Evolutionary conservation across 2,113 vertebrate genomes (phyloP), one percentile per base, ranked within the genome.

Genomic region (Mungos mungo): DNA sequence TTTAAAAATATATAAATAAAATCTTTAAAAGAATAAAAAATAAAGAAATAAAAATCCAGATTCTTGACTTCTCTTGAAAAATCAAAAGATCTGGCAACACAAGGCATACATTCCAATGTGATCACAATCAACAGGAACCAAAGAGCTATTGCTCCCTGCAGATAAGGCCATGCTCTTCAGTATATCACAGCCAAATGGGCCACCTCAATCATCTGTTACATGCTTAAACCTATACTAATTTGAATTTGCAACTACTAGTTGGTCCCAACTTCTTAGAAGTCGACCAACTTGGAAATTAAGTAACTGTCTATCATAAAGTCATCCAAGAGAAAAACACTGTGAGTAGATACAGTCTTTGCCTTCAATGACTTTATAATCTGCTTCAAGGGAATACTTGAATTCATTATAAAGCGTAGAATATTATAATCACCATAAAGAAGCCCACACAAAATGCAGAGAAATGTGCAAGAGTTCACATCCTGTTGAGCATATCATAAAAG

Each of bases 271-370:
- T 86, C 33, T 81, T n/a, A 94, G 6, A 90, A 38, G 21, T 72
- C 71, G 57, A 35, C 52, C 77, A 74, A 60, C 35, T 83, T 4
- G 77, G 33, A 97, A 96, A n/a, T 97, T 85, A 89, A 66, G 60
- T 86, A 27, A 68, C 13, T 88, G 69, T 74, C 7, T 93, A 82
- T 74, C 13, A 63, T 82, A 66, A 83, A 65, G 10, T 90, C 33
- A 63, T 95, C 88, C 71, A 88, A 76, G 14, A 45, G 38, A 54
- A 97, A 19, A 47, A 66, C 23, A 85, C 27, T 23, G 80, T 89
- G 71, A 68, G 18, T 76, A 93, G 52, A 77, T 79, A 27, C 18
- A 60, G n/a, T 54, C n/a, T 60, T 95, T 41, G 10, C 16, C 87
- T 50, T 94, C 50, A 54, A 80, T 66, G 11, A 80, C 15, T 1